Evolutionary conservation across 2,797 vertebrate species (phyloP).

Genomic region (Pelodytes ibericus): DNA sequence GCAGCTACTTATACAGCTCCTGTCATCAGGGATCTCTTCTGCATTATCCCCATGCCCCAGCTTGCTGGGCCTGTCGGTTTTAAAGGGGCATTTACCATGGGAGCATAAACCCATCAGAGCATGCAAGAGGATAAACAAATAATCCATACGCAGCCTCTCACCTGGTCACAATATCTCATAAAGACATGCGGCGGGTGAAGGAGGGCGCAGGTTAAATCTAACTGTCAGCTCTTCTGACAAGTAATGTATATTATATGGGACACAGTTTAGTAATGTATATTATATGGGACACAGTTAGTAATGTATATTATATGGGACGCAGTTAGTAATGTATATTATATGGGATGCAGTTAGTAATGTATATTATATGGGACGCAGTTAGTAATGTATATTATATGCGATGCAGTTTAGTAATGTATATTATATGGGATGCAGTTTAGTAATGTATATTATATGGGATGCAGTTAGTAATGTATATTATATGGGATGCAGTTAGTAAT

Average conservation of each 20-base stretch:
- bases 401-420: too few relatives aligned
- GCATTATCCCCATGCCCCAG: conserved; percentile 62
- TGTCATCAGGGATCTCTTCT: conserved; percentile 59
- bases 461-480: too few relatives aligned
- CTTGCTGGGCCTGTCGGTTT: conserved; percentile 44
- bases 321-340: too few relatives aligned
- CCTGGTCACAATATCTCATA: conserved; percentile 25
- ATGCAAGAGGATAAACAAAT: conserved; percentile 37
- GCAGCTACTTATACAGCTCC: conserved; percentile 56
- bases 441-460: too few relatives aligned
- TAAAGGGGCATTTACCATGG: conserved; percentile 17
- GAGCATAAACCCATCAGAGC: conserved; percentile 1
- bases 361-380: too few relatives aligned
- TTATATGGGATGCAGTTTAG: too few relatives aligned
- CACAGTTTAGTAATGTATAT: too few relatives aligned
- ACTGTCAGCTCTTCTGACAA: conserved; percentile 36
- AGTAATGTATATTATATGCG: too few relatives aligned
- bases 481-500: too few relatives aligned
- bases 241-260: conserved; percentile 28
- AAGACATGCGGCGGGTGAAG: conserved; percentile 18
- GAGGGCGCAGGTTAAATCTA: conserved; percentile 20
- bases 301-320: too few relatives aligned
- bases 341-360: too few relatives aligned
- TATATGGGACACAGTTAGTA: too few relatives aligned
- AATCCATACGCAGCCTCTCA: background rate